A percentile compares a stretch with the other conserved stretches of the same genome.
phyloP scores from a whole-genome alignment of 2,797 vertebrate species.

The Sandelia bainsii region DNA sequence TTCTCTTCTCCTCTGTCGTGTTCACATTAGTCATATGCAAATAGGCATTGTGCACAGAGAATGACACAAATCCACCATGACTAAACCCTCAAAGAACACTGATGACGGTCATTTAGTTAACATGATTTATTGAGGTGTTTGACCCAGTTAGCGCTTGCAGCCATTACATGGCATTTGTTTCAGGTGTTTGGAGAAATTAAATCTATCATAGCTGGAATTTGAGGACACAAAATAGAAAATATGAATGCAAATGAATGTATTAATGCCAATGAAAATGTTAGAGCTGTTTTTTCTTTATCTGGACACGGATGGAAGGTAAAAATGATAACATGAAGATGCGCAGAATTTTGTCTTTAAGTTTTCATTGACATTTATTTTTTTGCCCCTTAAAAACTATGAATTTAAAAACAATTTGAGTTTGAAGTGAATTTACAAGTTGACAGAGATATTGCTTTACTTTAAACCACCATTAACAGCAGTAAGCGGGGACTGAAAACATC shows the following conservation, averaged over 20 bases:
- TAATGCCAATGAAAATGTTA: not conserved
- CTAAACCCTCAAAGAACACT: conserved; percentile 76
- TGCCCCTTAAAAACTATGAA: not conserved
- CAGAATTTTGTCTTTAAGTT: not conserved
- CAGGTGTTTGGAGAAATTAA: conserved; percentile 35
- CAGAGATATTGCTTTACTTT: too few species aligned
- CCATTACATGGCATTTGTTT: conserved; percentile 44
- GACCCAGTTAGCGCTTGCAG: conserved; percentile 69
- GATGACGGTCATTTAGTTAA: conserved; percentile 76
- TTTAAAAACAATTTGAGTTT: not conserved
- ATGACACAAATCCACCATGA: conserved; percentile 81
- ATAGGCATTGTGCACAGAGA: conserved; percentile 77
- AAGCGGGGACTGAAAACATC: not conserved
- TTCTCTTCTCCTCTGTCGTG: conserved; percentile 78
- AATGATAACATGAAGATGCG: not conserved
- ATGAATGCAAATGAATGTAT: not conserved
- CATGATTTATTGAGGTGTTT: conserved; percentile 80
- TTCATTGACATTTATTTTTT: not conserved
- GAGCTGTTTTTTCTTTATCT: not conserved
- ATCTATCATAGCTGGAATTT: conserved; percentile 14
- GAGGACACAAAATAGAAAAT: not conserved
- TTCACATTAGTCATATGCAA: conserved; percentile 83
- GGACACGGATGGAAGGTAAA: not conserved
- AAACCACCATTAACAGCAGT: not conserved
- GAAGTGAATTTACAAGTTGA: not conserved